Evolutionary conservation across 1,140 invertebrate species (phyloP).

Genomic region (Drosophila malerkotliana): DNA sequence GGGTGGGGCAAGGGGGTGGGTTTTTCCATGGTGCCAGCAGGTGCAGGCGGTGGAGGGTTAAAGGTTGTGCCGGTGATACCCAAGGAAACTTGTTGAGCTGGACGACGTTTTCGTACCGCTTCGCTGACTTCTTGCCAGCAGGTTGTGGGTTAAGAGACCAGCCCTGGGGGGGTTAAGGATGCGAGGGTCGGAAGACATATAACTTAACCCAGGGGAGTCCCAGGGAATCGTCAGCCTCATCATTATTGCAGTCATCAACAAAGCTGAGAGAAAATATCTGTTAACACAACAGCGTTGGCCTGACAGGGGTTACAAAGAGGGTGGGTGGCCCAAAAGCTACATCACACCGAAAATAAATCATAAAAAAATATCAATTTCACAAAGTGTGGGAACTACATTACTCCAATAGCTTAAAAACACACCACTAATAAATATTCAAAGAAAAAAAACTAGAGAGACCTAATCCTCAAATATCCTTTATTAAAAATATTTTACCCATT

Average conservation of each 20-base stretch:
- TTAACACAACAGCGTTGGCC: conserved; percentile 48
- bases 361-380: conserved; percentile 32
- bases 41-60: conserved; percentile 33
- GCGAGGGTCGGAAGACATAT: conserved; percentile 38
- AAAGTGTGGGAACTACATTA: conserved; percentile 4
- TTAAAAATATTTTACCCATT: no score
- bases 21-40: conserved; percentile 14
- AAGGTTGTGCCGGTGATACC: conserved; percentile 5
- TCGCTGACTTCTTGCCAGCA: conserved; percentile 58
- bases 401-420: no score
- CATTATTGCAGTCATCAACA: conserved; percentile 36
- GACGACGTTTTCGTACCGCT: conserved; percentile 58
- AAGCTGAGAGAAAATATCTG: conserved; percentile 56
- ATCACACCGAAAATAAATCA: conserved; percentile 40
- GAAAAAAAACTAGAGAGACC: no score
- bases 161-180: conserved; percentile 8
- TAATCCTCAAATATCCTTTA: no score
- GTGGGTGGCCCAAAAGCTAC: conserved; percentile 1
- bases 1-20: neutral
- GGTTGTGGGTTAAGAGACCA: conserved; percentile 10
- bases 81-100: conserved; percentile 74
- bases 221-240: conserved; percentile 42
- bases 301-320: conserved; percentile 7
- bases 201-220: conserved; percentile 40
- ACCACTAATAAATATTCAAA: no score